A percentile compares a stretch with the other conserved stretches of the same genome.
phyloP scores from a whole-genome alignment of 2,797 vertebrate genomes.

The Catostomus latipinnis region DNA sequence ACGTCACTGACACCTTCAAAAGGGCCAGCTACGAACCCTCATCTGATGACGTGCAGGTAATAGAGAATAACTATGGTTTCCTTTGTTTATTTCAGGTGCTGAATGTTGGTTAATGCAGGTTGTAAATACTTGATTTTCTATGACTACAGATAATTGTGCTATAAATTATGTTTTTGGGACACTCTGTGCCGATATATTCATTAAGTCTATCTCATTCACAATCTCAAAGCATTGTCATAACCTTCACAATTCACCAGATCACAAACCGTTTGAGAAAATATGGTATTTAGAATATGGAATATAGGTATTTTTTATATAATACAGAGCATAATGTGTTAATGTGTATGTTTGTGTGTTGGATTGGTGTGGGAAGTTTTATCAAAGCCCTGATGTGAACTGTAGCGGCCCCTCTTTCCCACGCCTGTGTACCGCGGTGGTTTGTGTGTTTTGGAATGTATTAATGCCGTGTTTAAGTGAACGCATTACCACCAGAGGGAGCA shows the following conservation, averaged over 20 bases:
- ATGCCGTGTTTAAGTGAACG: conserved; percentile 81
- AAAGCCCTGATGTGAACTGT: conserved; percentile 67
- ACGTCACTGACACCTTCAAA: conserved; percentile 98
- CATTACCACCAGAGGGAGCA: conserved; percentile 87
- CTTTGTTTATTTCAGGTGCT: too few relatives aligned
- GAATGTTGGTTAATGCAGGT: too few relatives aligned
- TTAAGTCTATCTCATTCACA: conserved; percentile 69
- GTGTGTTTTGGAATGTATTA: conserved; percentile 56
- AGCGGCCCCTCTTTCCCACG: conserved; percentile 62
- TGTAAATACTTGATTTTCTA: too few relatives aligned
- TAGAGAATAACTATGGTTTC: conserved; percentile 14
- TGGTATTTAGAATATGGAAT: background rate
- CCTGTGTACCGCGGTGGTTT: conserved; percentile 65
- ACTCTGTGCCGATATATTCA: conserved; percentile 59
- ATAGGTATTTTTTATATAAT: conserved; percentile 16
- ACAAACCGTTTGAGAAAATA: conserved; percentile 23
- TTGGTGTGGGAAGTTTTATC: conserved; percentile 58
- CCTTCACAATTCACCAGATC: conserved; percentile 48
- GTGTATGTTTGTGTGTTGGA: conserved; percentile 43
- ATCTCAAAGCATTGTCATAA: conserved; percentile 65
- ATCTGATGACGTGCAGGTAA: conserved; percentile 97
- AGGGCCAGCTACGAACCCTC: conserved; percentile 96
- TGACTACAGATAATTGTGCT: too few relatives aligned
- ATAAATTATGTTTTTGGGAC: too few relatives aligned
- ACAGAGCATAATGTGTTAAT: conserved; percentile 11